These are phyloP conservation scores for Hycleus cichorii DNA, from an alignment of 1,140 invertebrate species.

Conservation along the genomic window DNA sequence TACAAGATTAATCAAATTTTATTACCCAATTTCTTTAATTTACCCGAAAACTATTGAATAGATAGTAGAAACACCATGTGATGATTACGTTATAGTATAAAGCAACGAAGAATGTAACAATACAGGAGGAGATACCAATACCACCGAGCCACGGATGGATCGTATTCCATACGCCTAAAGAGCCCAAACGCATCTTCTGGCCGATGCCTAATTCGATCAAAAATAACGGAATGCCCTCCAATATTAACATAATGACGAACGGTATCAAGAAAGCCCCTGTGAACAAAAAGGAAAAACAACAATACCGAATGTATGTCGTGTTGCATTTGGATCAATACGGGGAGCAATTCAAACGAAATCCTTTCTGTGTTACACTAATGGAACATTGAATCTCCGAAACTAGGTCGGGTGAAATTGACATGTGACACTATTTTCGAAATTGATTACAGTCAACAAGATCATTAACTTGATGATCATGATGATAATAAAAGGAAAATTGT, in stretches of 20 bases:
- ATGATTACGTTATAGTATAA: slow-evolving; percentile 98
- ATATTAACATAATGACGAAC: slow-evolving; percentile 87
- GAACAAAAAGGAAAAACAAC: no score
- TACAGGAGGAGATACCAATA: slow-evolving; percentile 81
- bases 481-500: no score
- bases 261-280: slow-evolving; percentile 94
- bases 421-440: no score
- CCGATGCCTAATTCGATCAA: slow-evolving; percentile 91
- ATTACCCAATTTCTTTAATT: slow-evolving; percentile 35
- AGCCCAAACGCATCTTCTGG: slow-evolving; percentile 80
- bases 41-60: slow-evolving; percentile 83
- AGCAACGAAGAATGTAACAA: slow-evolving; percentile 86
- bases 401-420: no score
- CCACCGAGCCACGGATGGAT: slow-evolving; percentile 89
- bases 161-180: slow-evolving; percentile 88
- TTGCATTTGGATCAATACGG: no score
- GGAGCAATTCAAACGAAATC: no score
- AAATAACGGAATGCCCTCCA: slow-evolving; percentile 90
- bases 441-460: no score
- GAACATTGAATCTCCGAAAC: no score
- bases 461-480: no score
- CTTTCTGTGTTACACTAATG: no score
- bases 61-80: slow-evolving; percentile 96
- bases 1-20: not conserved
- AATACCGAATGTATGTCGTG: no score